Base-by-base conservation (phyloP, 2,113 vertebrate species). In the Brienomyrus longianalis region DNA sequence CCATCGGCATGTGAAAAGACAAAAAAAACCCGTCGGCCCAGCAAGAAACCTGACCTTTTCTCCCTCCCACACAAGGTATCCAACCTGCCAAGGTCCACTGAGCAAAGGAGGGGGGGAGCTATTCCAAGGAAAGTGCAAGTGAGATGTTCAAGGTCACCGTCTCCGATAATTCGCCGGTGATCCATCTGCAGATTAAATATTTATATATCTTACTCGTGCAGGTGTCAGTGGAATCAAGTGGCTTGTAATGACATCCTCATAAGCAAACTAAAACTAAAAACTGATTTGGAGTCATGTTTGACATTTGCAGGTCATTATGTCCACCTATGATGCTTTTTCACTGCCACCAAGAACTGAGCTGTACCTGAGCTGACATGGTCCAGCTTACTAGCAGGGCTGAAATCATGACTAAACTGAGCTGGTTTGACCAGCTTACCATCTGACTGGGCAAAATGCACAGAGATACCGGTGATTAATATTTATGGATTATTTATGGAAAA, bases 11-110 rank as follows among this genome's bases (percentile, higher is more conserved):
- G 85, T 87, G 48, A 43, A 84, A 21, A 39, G 85, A 87, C 27
- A 87, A 87, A 87, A 51, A 87, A 51, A 86, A 39, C 85, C 27
- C 19, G 51, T 54, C 17, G 6, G 48, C 85, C 39, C 50, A 85
- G 83, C 83, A 54, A 87, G 85, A 54, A 87, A 54, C 27, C 85
- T 56, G 85, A 87, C 85, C 85, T 87, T 87, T 87, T 17, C 51
- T 54, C 85, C 51, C 85, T 87, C 85, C 35, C 51, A 56, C 85
- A 87, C 85, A 11, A 54, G 85, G 31, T 54, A 84, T 48, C 45
- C 15, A 7, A 43, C 39, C 39, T 84, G 83, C 45, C 39, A 48
- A 13, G 45, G 83, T 84, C 45, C 83, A 84, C 45, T 84, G 45
- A 23, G 45, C 45, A 84, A 84, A 84, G 8, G 15, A 54, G 51